Evolutionary conservation across 1,140 invertebrate species (phyloP).

Genomic region (Alviniconcha marisindica): DNA sequence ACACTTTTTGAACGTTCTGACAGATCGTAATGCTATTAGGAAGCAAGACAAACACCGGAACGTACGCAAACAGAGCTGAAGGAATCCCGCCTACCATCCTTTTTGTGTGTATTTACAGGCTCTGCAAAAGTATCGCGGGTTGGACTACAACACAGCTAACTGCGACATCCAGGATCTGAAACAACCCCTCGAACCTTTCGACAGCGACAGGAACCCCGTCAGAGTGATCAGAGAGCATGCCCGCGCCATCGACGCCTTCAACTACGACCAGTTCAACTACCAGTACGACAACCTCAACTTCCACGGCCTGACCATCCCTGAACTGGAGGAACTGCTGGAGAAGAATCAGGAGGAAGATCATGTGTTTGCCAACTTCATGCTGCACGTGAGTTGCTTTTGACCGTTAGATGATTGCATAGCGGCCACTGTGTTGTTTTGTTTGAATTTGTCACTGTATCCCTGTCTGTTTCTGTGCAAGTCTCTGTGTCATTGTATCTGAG

Average conservation of each 20-base stretch:
- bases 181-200: conserved; percentile 49
- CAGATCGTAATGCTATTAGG: too few species aligned
- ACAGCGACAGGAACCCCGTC: conserved; percentile 30
- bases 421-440: too few species aligned
- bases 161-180: conserved; percentile 46
- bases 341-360: conserved; percentile 38
- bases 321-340: conserved; percentile 42
- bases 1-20: too few species aligned
- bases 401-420: background rate
- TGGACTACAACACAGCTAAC: conserved; percentile 50
- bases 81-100: too few species aligned
- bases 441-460: too few species aligned
- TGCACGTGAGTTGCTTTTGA: conserved; percentile 7
- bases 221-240: conserved; percentile 23
- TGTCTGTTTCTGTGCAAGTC: too few species aligned
- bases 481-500: too few species aligned
- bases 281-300: conserved; percentile 50
- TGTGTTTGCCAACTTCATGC: conserved; percentile 44
- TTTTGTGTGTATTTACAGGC: too few species aligned
- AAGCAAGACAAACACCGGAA: too few species aligned
- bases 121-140: conserved; percentile 45
- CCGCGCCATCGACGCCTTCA: conserved; percentile 44
- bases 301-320: conserved; percentile 46
- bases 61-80: too few species aligned
- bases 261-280: conserved; percentile 47